Conservation (phyloP, 2,888 invertebrate genomes). For the Zhengitettix transpicula region DNA sequence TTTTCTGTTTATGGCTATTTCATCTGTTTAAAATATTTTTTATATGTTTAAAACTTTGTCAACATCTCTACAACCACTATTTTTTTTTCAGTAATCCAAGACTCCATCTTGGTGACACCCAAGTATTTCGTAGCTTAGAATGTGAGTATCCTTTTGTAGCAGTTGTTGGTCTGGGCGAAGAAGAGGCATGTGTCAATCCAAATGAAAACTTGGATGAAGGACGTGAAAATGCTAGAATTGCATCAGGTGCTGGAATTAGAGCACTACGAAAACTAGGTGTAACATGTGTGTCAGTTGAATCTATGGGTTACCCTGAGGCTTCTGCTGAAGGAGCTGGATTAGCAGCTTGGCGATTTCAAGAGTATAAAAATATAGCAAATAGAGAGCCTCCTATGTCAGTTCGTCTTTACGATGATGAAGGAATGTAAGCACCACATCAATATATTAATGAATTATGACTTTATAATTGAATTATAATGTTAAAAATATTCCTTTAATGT, state of each 20-base stretch:
- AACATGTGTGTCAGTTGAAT: slow-evolving; percentile 38
- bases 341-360: slow-evolving; percentile 43
- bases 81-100: background rate
- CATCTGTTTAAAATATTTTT: too few species aligned
- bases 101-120: background rate
- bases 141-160: slow-evolving; percentile 32
- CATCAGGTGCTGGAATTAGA: slow-evolving; percentile 30
- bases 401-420: background rate
- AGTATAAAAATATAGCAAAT: slow-evolving; percentile 18
- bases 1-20: too few species aligned
- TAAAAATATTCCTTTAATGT: too few species aligned
- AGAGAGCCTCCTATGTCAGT: background rate
- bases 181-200: slow-evolving; percentile 20
- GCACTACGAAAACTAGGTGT: slow-evolving; percentile 30
- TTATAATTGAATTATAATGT: too few species aligned
- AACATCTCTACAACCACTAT: background rate
- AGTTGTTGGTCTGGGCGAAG: slow-evolving; percentile 24
- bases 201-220: slow-evolving; percentile 24
- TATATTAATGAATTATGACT: background rate
- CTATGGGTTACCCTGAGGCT: slow-evolving; percentile 38
- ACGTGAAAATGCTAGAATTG: slow-evolving; percentile 24
- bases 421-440: background rate
- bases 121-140: background rate
- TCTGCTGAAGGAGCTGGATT: slow-evolving; percentile 50
- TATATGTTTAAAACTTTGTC: too few species aligned